A percentile compares a stretch with the other conserved stretches of the same genome.
These are phyloP conservation scores for Thelaira solivaga DNA, from an alignment of 2,888 invertebrate species.

Conservation along the genomic window DNA sequence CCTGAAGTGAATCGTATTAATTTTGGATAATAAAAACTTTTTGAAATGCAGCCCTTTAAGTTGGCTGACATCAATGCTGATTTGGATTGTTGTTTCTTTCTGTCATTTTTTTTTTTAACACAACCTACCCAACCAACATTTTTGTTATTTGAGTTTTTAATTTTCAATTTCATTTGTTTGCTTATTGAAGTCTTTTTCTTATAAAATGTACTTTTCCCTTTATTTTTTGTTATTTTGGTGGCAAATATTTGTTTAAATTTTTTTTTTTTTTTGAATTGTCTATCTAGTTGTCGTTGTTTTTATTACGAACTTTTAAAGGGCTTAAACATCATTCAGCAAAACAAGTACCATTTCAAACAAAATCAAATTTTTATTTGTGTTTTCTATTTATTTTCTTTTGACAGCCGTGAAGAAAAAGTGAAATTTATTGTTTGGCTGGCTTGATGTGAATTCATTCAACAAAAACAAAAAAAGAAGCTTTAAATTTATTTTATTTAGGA, in stretches of 20 bases:
- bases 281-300: too few species aligned
- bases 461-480: constrained; percentile 3
- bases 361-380: neutral
- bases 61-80: too few species aligned
- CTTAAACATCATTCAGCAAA: constrained; percentile 34
- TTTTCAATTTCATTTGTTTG: constrained; percentile 17
- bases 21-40: too few species aligned
- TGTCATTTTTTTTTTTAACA: too few species aligned
- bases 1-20: too few species aligned
- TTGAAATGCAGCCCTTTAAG: constrained; percentile 35
- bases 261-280: neutral
- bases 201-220: neutral
- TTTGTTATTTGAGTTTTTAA: constrained; percentile 46
- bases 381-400: constrained; percentile 10
- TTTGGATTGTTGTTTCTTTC: too few species aligned
- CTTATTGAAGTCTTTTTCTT: constrained; percentile 10
- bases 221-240: constrained; percentile 15
- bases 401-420: constrained; percentile 57
- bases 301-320: constrained; percentile 30
- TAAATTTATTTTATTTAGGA: constrained; percentile 10
- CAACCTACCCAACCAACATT: constrained; percentile 49
- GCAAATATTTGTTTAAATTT: neutral
- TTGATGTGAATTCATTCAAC: constrained; percentile 22
- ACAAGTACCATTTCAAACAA: constrained; percentile 35
- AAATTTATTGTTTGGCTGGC: constrained; percentile 50